These are phyloP conservation scores for Athalia cordata DNA, from an alignment of 2,888 invertebrate genomes.

Conservation along the genomic window DNA sequence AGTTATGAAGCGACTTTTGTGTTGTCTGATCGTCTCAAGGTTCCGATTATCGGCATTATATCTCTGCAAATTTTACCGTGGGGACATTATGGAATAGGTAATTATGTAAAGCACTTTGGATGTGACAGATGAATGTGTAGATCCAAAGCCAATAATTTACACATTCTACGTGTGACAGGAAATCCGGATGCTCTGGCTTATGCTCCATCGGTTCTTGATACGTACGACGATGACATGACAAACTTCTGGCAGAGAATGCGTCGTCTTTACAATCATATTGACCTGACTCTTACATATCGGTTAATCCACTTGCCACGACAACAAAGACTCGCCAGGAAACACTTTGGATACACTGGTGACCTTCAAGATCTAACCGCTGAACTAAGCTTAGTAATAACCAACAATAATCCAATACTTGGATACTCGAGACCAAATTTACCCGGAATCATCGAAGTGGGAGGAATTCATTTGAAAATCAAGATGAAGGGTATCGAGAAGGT, in stretches of 20 bases:
- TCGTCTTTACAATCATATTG: too few species aligned
- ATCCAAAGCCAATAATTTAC: too few species aligned
- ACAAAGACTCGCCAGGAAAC: conserved; percentile 13
- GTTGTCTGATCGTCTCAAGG: not conserved
- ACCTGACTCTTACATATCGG: too few species aligned
- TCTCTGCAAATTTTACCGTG: not conserved
- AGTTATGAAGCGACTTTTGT: not conserved
- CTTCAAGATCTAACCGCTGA: not conserved
- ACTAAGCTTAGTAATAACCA: conserved; percentile 17
- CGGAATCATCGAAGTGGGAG: conserved; percentile 5
- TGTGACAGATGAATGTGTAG: too few species aligned
- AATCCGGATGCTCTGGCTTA: too few species aligned
- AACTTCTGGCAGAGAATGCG: too few species aligned
- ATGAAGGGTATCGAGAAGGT: conserved; percentile 10
- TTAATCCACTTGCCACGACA: too few species aligned
- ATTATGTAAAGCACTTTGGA: not conserved
- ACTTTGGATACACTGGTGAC: conserved; percentile 27
- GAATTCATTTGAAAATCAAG: not conserved
- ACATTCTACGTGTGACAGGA: too few species aligned
- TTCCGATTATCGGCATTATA: conserved; percentile 23
- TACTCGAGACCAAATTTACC: conserved; percentile 31
- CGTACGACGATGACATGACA: too few species aligned
- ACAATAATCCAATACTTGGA: not conserved
- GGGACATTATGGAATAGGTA: conserved; percentile 18
- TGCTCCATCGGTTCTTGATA: too few species aligned